Evolutionary conservation across 2,113 vertebrate genomes (phyloP).

Genomic region (Rousettus leschenaultii): DNA sequence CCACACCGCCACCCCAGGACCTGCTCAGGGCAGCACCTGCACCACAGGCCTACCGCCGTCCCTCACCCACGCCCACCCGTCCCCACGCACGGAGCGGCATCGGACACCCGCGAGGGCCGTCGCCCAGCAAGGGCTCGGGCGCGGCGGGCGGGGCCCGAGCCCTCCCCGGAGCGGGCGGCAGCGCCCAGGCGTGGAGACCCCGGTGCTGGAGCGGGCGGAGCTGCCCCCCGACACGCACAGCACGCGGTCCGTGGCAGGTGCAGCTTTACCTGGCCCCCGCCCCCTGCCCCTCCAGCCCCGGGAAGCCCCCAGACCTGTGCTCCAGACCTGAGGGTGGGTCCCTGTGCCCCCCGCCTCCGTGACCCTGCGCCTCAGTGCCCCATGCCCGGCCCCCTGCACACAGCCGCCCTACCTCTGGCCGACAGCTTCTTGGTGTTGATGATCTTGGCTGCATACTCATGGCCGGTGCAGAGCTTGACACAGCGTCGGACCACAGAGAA

Average conservation of each 20-base stretch:
- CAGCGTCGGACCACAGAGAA: conserved; percentile 97
- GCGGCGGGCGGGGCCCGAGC: neutral
- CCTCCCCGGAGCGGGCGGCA: no score
- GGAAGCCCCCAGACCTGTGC: neutral
- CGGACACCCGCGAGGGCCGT: neutral
- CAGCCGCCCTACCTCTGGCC: conserved; percentile 89
- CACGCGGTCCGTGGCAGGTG: neutral
- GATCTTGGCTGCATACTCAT: conserved; percentile 97
- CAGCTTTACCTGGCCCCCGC: neutral
- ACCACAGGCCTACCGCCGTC: neutral
- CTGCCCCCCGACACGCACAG: no score
- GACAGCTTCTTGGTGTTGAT: conserved; percentile 99
- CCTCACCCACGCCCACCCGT: no score
- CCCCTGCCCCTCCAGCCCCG: neutral
- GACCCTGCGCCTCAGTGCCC: neutral
- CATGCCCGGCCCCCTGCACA: fast-evolving
- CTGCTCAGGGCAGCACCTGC: neutral
- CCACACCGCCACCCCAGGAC: neutral
- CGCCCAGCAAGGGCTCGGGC: neutral
- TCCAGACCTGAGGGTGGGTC: neutral
- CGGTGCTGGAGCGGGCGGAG: no score
- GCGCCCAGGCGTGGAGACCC: no score
- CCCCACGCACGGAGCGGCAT: neutral
- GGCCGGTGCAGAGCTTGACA: conserved; percentile 95
- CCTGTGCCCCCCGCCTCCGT: fast-evolving